Conservation (phyloP, 2,797 vertebrate genomes). For the Hyperoplus lanceolatus region DNA sequence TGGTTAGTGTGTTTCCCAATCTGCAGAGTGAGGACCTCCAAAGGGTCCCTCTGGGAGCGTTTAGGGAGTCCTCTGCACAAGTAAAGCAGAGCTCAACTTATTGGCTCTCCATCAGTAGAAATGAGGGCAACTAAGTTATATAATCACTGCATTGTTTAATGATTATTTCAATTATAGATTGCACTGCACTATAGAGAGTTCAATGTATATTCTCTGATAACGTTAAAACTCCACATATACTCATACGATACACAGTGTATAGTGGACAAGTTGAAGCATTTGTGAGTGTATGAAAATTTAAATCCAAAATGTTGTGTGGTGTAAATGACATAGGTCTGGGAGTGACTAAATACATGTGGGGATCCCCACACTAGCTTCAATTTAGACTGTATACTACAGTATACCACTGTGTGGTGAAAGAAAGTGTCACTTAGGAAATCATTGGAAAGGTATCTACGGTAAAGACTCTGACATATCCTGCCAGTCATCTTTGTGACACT, state of each 20-base stretch:
- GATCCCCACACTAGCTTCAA: background rate
- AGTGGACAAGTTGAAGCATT: background rate
- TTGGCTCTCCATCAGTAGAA: constrained; percentile 39
- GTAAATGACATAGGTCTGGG: background rate
- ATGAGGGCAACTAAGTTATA: constrained; percentile 48
- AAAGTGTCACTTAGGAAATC: background rate
- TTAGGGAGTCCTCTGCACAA: constrained; percentile 44
- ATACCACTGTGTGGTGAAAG: background rate
- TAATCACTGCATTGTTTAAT: constrained; percentile 49
- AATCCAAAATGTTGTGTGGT: background rate
- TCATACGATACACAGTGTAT: no score
- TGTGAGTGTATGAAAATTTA: background rate
- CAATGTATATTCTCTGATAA: background rate
- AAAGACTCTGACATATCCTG: background rate
- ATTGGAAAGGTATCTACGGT: background rate
- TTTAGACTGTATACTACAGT: background rate
- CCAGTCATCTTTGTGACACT: background rate
- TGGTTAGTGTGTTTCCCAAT: constrained; percentile 8
- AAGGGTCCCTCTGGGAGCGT: constrained; percentile 32
- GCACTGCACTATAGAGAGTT: background rate
- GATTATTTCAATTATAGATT: constrained; percentile 39
- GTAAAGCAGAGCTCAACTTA: constrained; percentile 35
- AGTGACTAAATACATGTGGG: background rate
- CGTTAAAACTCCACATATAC: constrained; percentile 10
- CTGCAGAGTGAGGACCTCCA: constrained; percentile 12